Conservation (phyloP, 2,888 invertebrate species). For the Callinectes sapidus region DNA sequence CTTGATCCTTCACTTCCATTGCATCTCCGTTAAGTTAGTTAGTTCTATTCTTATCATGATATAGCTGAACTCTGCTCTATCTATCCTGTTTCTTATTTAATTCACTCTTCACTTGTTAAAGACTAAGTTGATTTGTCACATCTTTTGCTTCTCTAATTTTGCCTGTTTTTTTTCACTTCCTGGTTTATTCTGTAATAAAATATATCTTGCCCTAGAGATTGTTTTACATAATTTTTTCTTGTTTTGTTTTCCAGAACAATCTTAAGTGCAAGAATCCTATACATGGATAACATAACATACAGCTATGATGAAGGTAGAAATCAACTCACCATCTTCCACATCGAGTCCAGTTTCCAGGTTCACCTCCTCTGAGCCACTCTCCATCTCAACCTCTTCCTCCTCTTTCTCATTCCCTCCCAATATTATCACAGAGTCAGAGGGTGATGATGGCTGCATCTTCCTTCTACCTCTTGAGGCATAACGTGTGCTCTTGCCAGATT, state of each 20-base stretch:
- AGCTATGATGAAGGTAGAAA: too few species aligned
- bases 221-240: too few species aligned
- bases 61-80: background rate
- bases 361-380: background rate
- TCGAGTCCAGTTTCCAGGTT: background rate
- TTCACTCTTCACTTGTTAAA: background rate
- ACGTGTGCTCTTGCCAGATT: background rate
- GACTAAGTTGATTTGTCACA: background rate
- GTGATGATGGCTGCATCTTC: background rate
- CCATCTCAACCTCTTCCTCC: background rate
- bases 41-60: background rate
- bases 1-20: background rate
- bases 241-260: too few species aligned
- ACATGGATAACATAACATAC: too few species aligned
- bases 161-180: too few species aligned
- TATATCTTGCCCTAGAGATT: too few species aligned
- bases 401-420: background rate
- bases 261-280: too few species aligned
- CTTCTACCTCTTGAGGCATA: background rate
- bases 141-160: background rate
- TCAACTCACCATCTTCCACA: background rate
- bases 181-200: too few species aligned
- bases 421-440: background rate
- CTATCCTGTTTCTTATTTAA: background rate
- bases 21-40: background rate